Percentiles rank a stretch among this genome's conserved stretches.
Conservation (phyloP, 2,113 vertebrate genomes). For the Eonycteris spelaea region DNA sequence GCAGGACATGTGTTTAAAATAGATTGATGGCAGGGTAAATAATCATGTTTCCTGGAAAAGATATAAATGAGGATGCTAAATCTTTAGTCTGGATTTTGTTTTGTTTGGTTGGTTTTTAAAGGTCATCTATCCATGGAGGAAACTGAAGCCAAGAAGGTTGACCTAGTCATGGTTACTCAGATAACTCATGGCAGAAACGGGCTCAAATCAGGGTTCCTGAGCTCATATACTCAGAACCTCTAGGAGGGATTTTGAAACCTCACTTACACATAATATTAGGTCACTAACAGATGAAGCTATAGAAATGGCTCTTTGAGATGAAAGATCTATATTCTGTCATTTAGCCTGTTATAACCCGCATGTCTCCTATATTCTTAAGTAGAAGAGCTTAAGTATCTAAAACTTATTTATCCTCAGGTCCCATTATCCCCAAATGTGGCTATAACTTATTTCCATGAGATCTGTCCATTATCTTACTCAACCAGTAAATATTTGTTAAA, state of each 20-base stretch:
- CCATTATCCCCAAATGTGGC: background rate
- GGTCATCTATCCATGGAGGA: background rate
- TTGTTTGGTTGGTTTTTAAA: slow-evolving; percentile 51
- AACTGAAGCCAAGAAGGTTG: background rate
- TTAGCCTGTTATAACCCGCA: background rate
- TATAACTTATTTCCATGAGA: background rate
- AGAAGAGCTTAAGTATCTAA: slow-evolving; percentile 7
- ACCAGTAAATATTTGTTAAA: background rate
- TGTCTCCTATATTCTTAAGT: background rate
- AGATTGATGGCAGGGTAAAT: background rate
- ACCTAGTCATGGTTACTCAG: background rate
- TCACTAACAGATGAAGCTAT: background rate
- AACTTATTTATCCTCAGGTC: background rate
- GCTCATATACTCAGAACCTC: background rate
- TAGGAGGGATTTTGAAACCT: background rate
- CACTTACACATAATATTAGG: background rate
- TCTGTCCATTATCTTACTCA: background rate
- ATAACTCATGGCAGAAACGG: slow-evolving; percentile 18
- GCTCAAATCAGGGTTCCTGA: background rate
- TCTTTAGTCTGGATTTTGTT: slow-evolving; percentile 2
- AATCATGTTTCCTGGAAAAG: background rate
- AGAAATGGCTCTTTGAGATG: background rate
- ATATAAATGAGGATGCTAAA: background rate
- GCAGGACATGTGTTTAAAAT: background rate
- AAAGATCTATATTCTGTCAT: background rate